Base-by-base conservation (phyloP, 2,113 vertebrate species). In the Picathartes gymnocephalus region DNA sequence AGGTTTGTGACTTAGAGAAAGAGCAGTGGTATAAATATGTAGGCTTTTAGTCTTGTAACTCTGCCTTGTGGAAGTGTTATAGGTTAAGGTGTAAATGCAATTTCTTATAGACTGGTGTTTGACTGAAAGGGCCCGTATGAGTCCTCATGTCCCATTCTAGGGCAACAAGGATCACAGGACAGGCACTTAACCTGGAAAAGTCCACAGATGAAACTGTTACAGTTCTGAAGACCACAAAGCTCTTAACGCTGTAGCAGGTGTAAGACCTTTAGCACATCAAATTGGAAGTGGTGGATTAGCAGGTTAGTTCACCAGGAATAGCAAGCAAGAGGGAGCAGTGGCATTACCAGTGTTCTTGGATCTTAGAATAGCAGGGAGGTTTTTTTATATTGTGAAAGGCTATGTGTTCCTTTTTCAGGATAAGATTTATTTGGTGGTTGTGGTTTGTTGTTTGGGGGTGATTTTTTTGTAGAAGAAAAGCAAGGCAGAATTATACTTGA, bases 91-190 rank as follows among this genome's bases (percentile, higher is more conserved):
- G 27, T 70, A 45, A 77, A 70, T 40, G 17, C 14, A n/a, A 2
- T 85, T 84, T 50, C 13, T 48, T 53, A 3, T 17, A 42, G 48
- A 30, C 35, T 65, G 13, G 9, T 54, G 9, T 71, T 57, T 62
- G 30, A 33, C 31, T 66, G 33, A 79, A 65, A 40, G 11, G 3
- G 7, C 60, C 44, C 0, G 0, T 71, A 7, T 0, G 7, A 58
- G 47, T 76, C 7, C 4, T 62, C 2, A 5, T 30, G 23, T 58
- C 53, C 12, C 5, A 3, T 74, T 81, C 11, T 58, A n/a, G 37
- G 28, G 21, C 21, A 70, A 24, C 5, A 7, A 31, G 54, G 9
- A 20, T 81, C 22, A 53, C 10, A 42, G 66, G 58, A 48, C 25
- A 54, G 42, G 17, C 3, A 2, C 11, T 72, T 91, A 62, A 39